phyloP scores from a whole-genome alignment of 2,888 invertebrate species.

The Microctonus brassicae region DNA sequence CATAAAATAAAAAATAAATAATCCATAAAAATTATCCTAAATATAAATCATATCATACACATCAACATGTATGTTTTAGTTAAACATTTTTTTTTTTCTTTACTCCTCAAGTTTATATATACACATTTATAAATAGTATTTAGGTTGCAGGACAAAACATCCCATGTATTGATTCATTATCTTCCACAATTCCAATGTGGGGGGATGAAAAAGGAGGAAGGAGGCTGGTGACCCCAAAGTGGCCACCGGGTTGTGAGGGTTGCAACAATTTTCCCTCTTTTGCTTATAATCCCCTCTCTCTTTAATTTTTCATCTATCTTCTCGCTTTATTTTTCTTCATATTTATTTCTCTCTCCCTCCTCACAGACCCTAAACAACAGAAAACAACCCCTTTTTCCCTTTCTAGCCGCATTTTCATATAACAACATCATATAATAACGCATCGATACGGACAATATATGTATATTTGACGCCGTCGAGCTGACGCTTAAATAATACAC shows the following conservation, averaged over 20 bases:
- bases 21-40: too few relatives aligned
- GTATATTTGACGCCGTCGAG: neutral
- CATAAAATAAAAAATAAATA: too few relatives aligned
- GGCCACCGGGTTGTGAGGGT: conserved; percentile 25
- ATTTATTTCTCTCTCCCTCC: neutral
- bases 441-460: conserved; percentile 20
- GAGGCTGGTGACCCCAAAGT: conserved; percentile 23
- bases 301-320: too few relatives aligned
- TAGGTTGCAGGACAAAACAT: neutral
- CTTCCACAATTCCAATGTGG: conserved; percentile 9
- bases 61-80: too few relatives aligned
- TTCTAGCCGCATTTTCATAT: neutral
- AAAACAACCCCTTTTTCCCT: too few relatives aligned
- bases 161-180: conserved; percentile 13
- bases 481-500: conserved; percentile 13
- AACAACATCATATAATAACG: too few relatives aligned
- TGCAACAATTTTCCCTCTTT: neutral
- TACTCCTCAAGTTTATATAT: too few relatives aligned
- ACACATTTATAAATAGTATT: too few relatives aligned
- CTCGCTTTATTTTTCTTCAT: too few relatives aligned
- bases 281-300: neutral
- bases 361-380: too few relatives aligned
- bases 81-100: too few relatives aligned
- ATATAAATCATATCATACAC: too few relatives aligned
- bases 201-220: neutral